Conservation (phyloP, 2,888 invertebrate species). For the Caenorhabditis auriculariae region DNA sequence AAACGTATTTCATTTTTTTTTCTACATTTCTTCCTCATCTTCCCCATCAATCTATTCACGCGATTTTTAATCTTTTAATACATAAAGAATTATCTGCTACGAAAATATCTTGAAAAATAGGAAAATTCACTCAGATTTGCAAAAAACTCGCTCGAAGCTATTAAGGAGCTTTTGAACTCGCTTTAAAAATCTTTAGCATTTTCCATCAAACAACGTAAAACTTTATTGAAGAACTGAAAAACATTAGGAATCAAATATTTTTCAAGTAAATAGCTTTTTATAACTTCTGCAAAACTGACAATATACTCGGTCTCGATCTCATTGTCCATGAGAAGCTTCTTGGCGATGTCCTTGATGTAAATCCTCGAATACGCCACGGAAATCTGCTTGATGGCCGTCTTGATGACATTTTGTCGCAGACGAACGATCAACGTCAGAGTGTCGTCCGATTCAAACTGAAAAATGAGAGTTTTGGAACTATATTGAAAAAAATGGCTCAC, state of each 20-base stretch:
- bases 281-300: conserved; percentile 70
- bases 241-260: too few species aligned
- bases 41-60: too few species aligned
- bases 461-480: background rate
- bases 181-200: background rate
- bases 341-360: conserved; percentile 89
- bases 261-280: too few species aligned
- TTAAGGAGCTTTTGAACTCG: too few species aligned
- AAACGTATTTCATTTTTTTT: too few species aligned
- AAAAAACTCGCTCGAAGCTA: too few species aligned
- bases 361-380: conserved; percentile 94
- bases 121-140: too few species aligned
- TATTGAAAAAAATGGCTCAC: conserved; percentile 1
- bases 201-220: too few species aligned
- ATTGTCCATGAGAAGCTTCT: conserved; percentile 87
- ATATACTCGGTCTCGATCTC: conserved; percentile 96
- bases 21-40: too few species aligned
- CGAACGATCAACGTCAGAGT: conserved; percentile 93
- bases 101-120: too few species aligned
- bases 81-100: too few species aligned
- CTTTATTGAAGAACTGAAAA: background rate
- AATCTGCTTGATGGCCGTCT: conserved; percentile 76
- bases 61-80: too few species aligned
- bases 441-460: conserved; percentile 82
- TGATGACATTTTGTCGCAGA: conserved; percentile 95